phyloP scores from a whole-genome alignment of 2,888 invertebrate species.

The Drosophila paramelanica region DNA sequence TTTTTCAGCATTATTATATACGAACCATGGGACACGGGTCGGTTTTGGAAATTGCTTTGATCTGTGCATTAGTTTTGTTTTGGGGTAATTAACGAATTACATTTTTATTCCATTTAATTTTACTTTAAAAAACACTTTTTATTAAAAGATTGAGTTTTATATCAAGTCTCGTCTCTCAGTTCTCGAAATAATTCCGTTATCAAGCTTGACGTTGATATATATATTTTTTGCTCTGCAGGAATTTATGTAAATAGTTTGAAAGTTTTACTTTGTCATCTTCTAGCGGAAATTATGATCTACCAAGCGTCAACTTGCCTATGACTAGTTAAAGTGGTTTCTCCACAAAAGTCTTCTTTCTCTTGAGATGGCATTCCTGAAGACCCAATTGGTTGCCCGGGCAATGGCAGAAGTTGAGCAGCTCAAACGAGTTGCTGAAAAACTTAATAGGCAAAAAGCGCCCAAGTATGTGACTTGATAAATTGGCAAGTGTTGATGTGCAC shows the following conservation, averaged over 20 bases:
- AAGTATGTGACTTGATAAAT: constrained; percentile 22
- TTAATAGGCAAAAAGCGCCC: constrained; percentile 6
- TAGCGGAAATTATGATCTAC: constrained; percentile 51
- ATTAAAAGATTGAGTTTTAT: not conserved
- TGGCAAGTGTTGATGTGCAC: constrained; percentile 2
- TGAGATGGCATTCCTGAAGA: not conserved
- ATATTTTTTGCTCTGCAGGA: not conserved
- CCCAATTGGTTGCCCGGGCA: constrained; percentile 23
- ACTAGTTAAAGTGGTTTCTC: constrained; percentile 25
- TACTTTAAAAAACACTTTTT: too few species aligned
- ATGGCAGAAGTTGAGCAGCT: constrained; percentile 12
- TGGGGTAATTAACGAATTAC: not conserved
- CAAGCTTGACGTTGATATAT: not conserved
- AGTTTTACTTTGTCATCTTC: constrained; percentile 23
- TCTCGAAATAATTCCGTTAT: not conserved
- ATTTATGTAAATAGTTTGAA: not conserved
- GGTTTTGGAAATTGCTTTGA: constrained; percentile 7
- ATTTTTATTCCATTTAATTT: not conserved
- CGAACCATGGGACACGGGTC: not conserved
- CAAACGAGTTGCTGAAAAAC: constrained; percentile 8
- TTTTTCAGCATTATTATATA: constrained; percentile 9
- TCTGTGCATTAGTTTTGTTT: not conserved
- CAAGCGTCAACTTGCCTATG: constrained; percentile 15
- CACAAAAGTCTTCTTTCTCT: not conserved
- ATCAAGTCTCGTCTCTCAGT: not conserved